Base-by-base conservation (phyloP, 64 coral and sea anemone species). In the Platygyra sinensis region DNA sequence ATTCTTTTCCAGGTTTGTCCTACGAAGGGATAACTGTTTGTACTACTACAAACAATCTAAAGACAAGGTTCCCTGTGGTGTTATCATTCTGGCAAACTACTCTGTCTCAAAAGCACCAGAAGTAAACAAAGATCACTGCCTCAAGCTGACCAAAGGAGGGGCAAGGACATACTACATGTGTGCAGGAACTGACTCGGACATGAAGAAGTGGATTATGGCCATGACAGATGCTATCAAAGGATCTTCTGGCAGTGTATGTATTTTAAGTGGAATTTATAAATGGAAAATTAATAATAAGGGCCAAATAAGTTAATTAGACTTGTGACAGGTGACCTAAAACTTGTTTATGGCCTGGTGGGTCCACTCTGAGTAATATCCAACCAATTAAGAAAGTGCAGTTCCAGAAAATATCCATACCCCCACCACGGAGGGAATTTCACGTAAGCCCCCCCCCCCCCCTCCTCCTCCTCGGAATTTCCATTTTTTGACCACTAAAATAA, bases 71-170 rank as follows among this genome's bases (percentile, higher is more conserved):
- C 93, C 96, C 6, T 93, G 93, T 93, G 96, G 96, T 77, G 94
- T 90, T 49, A 82, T 98, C 8, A 89, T 98, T 5, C 78, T 98
- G 1, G 75, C 62, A 60, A 98, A 95, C 94, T 98, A 98, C 72
- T 93, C 94, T 8, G 78, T 98, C 13, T 92, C 93, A 63, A 95
- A 95, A 55, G 93, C 90, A 46, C 77, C 89, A 31, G 96, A 98
- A 62, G 60, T 82, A 30, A 95, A 88, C 88, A 98, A 88, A 28
- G 90, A 74, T 11, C 73, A 78, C 75, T 98, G 93, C 93, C 88
- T 98, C 51, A 98, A 98, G 86, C 50, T 98, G 46, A 95, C 81
- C 52, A 98, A 98, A 73, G 96, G 96, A 30, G 96, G 96, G 2
- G 96, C 90, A n/a, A 81, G 93, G 74, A 93, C 87, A 5, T 98